Evolutionary conservation across 2,888 invertebrate genomes (phyloP).

Genomic region (Podabrus alpinus): DNA sequence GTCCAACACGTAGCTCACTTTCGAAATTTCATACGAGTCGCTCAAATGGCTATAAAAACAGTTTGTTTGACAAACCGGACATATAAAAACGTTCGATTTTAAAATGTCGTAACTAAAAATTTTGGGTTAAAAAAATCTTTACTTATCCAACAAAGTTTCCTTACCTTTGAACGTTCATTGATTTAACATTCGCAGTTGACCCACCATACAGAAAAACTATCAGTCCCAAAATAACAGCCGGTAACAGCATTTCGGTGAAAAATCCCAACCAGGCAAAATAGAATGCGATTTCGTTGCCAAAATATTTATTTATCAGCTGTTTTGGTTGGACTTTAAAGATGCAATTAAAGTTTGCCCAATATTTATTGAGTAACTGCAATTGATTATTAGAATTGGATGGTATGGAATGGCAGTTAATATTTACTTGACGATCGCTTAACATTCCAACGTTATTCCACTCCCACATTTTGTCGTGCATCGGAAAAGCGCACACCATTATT

Average conservation of each 20-base stretch:
- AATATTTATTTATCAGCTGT: conserved; percentile 62
- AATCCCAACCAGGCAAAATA: conserved; percentile 54
- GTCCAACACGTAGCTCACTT: background rate
- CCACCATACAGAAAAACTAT: background rate
- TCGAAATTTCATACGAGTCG: background rate
- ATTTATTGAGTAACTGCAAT: conserved; percentile 56
- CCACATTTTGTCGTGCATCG: conserved; percentile 50
- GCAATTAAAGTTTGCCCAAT: conserved; percentile 61
- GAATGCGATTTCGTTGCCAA: conserved; percentile 61
- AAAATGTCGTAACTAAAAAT: background rate
- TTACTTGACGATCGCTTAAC: conserved; percentile 51
- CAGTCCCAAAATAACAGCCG: background rate
- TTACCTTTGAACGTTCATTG: background rate
- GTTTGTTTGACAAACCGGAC: background rate
- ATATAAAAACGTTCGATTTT: background rate
- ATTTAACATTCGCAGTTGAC: background rate
- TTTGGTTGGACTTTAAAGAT: conserved; percentile 64
- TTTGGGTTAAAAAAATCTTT: background rate
- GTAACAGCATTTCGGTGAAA: background rate
- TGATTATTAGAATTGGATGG: background rate
- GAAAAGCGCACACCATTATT: conserved; percentile 45
- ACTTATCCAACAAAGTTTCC: background rate
- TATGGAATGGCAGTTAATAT: background rate
- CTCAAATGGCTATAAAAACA: background rate
- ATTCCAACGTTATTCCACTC: conserved; percentile 42